These are phyloP conservation scores for Setophaga petechia DNA, from an alignment of 2,113 vertebrate genomes.

Conservation along the genomic window DNA sequence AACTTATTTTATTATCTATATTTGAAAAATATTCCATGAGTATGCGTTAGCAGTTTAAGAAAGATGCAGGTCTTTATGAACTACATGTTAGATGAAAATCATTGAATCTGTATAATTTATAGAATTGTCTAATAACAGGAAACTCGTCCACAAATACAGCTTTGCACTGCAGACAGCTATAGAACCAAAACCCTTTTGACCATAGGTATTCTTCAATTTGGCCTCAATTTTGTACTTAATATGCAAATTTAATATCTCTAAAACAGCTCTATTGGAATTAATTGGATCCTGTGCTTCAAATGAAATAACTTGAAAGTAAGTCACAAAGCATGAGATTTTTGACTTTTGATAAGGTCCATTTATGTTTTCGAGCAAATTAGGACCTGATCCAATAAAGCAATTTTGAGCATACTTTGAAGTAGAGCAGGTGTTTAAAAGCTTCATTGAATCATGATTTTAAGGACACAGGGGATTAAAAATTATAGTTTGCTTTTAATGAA, in stretches of 20 bases:
- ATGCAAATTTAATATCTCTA: constrained; percentile 43
- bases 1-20: not conserved
- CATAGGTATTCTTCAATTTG: not conserved
- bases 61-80: not conserved
- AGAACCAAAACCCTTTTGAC: not conserved
- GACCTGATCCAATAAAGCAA: not conserved
- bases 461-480: not conserved
- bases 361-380: not conserved
- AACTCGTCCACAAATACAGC: not conserved
- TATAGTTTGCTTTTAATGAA: not conserved
- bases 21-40: constrained; percentile 2
- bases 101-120: not conserved
- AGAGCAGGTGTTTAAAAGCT: not conserved
- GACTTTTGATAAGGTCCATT: constrained; percentile 30
- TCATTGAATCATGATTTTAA: not conserved
- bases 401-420: not conserved
- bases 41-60: constrained; percentile 14
- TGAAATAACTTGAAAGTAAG: constrained; percentile 35
- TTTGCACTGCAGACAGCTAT: not conserved
- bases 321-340: not conserved
- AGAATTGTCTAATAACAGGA: not conserved
- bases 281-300: constrained; percentile 17
- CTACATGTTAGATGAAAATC: not conserved
- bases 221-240: not conserved
- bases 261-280: constrained; percentile 7